Base-by-base conservation (phyloP, 2,888 invertebrate species). In the Lycophotia porphyrea region DNA sequence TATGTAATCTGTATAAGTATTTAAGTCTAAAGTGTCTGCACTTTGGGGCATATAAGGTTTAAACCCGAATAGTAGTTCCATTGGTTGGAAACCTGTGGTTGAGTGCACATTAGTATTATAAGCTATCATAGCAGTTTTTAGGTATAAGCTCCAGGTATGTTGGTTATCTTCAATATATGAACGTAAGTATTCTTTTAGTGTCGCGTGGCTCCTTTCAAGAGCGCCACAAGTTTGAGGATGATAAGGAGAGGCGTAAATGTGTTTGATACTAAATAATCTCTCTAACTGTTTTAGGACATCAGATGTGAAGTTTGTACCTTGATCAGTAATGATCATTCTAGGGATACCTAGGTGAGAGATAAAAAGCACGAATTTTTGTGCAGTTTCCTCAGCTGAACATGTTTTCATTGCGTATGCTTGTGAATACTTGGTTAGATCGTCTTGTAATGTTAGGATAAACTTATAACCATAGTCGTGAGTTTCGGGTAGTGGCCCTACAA, bases 191-290 rank as follows among this genome's bases (percentile, higher is more conserved):
- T 75, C 65, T 49, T 71, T 65, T 58, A 75, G 18, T 1, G 76
- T 67, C 4, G 76, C 55, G 21, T 76, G 76, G n/a, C 71, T 72
- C 44, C 76, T 49, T 67, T 76, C 76, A 15, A 72, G 61, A 11
- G 71, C 71, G 18, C 76, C 76, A 61, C 72, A 72, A 7, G 76
- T 72, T 61, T 76, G 72, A 1, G 76, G 71, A 36, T 74, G 69
- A 27, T 70, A 64, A 24, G 74, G 64, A n/a, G 74, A 58, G 0
- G 64, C 70, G 15, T 36, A 47, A 5, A 70, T 70, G 31, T 74
- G 74, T 8, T 74, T 74, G 31, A 65, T 70, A 15, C 65, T 2
- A 5, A 34, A 60, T 11, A 34, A 21, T 11, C 4, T 60, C 2
- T 60, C 60, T 21, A 60, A 34, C 2, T 34, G 60, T 21, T 60